Evolutionary conservation across 92 coral and sea anemone genomes (phyloP).

Genomic region (Isaurus tuberculatus): DNA sequence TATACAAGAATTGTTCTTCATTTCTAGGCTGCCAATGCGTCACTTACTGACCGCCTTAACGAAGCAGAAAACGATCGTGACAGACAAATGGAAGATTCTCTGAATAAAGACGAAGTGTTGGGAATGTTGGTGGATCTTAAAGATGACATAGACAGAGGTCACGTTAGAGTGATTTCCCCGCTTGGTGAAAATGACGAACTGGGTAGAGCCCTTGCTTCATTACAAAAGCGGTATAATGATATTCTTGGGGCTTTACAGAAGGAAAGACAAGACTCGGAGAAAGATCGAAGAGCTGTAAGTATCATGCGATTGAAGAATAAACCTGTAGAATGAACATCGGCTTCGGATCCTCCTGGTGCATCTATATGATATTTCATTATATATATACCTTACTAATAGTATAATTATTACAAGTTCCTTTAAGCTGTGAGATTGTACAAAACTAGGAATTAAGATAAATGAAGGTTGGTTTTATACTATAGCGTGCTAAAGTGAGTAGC

Average conservation of each 20-base stretch:
- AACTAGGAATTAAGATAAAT: no score
- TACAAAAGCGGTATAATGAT: conserved; percentile 80
- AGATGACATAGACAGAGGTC: conserved; percentile 71
- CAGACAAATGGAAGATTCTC: conserved; percentile 48
- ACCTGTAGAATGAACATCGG: not conserved
- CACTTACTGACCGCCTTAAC: conserved; percentile 78
- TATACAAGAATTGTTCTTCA: not conserved
- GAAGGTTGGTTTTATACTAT: no score
- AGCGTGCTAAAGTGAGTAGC: no score
- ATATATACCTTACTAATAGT: no score
- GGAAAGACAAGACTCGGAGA: conserved; percentile 73
- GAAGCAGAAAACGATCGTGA: conserved; percentile 86
- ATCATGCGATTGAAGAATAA: not conserved
- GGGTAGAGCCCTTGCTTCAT: conserved; percentile 79
- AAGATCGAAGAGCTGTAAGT: conserved; percentile 36
- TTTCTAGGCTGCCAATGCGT: conserved; percentile 75
- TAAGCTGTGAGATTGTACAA: no score
- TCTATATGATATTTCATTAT: not conserved
- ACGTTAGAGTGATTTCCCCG: conserved; percentile 68
- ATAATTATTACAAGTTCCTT: no score
- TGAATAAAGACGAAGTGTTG: conserved; percentile 79
- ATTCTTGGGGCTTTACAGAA: conserved; percentile 74
- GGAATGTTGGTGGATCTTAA: conserved; percentile 74
- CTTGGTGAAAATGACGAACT: conserved; percentile 79
- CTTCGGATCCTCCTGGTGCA: not conserved